Base-by-base conservation (phyloP, 2,888 invertebrate genomes). In the Acanthosepion esculentum region DNA sequence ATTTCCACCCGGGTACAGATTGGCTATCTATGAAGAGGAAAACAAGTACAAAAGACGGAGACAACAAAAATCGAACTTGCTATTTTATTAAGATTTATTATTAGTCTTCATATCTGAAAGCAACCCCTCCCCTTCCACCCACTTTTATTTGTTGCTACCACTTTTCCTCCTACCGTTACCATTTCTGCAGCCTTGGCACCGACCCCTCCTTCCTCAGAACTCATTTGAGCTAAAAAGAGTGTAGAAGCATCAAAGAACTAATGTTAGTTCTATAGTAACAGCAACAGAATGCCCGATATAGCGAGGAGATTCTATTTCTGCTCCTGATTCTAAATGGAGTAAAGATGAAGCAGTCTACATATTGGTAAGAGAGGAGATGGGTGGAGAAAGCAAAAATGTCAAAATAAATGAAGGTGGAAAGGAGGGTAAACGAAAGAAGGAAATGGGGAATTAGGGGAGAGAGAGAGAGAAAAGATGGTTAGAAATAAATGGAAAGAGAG, bases 191-290 rank as follows among this genome's bases (percentile, higher is more conserved):
- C 78, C n/a, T 78, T 29, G 29, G 78, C 29, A n/a, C 78, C 78
- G 8, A 8, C 10, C n/a, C 78, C n/a, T 4, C 12, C 78, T 12
- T 33, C n/a, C n/a, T 4, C n/a, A n/a, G n/a, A n/a, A 12, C 15
- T 2, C 78, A 33, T n/a, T 33, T 15, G 33, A 78, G 78, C 78
- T 78, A 78, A 78, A 78, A 78, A n/a, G 78, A 33, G 78, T n/a
- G 78, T 78, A n/a, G 78, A 78, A 33, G n/a, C 78, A n/a, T 78
- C 78, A 78, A 78, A 78, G 78, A 78, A 78, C 78, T n/a, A 78
- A 78, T 78, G 78, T 33, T 78, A 78, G 78, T 78, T 78, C 78
- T 78, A 78, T 78, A n/a, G 78, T 78, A 78, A 78, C 78, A 33
- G 78, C n/a, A 78, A n/a, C 15, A n/a, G 78, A 78, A 78, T 18